Evolutionary conservation across 2,113 vertebrate genomes (phyloP).

Genomic region (Noctilio leporinus): DNA sequence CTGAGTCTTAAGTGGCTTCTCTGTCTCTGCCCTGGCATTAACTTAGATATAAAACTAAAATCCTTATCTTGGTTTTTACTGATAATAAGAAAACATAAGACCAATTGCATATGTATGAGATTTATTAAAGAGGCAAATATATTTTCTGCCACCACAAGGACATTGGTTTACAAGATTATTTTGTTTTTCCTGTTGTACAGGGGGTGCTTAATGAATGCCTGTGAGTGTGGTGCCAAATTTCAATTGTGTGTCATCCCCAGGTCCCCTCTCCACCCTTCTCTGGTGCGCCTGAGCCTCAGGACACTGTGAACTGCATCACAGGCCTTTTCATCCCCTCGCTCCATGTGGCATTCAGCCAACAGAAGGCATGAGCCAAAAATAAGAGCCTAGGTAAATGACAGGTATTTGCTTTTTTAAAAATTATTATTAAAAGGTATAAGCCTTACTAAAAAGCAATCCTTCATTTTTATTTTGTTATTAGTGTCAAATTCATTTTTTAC

Average conservation of each 20-base stretch:
- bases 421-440: not conserved
- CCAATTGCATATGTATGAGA: not conserved
- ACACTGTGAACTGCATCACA: fast-evolving
- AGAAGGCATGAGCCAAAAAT: not conserved
- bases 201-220: not conserved
- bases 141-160: not conserved
- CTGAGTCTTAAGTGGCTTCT: not conserved
- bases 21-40: not conserved
- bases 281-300: not conserved
- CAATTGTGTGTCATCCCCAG: too few species aligned
- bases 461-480: not conserved
- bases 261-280: not conserved
- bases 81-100: not conserved
- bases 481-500: not conserved
- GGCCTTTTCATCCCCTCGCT: not conserved
- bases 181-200: not conserved
- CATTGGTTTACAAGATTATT: not conserved
- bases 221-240: not conserved
- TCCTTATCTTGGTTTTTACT: not conserved
- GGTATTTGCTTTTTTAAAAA: not conserved
- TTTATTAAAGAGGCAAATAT: not conserved
- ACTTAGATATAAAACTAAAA: not conserved
- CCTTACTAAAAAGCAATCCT: not conserved
- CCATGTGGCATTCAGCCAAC: not conserved
- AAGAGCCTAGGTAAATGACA: not conserved